Evolutionary conservation across 2,113 vertebrate genomes (phyloP), one percentile per base, ranked within the genome.

Genomic region (Lamprotornis superbus): DNA sequence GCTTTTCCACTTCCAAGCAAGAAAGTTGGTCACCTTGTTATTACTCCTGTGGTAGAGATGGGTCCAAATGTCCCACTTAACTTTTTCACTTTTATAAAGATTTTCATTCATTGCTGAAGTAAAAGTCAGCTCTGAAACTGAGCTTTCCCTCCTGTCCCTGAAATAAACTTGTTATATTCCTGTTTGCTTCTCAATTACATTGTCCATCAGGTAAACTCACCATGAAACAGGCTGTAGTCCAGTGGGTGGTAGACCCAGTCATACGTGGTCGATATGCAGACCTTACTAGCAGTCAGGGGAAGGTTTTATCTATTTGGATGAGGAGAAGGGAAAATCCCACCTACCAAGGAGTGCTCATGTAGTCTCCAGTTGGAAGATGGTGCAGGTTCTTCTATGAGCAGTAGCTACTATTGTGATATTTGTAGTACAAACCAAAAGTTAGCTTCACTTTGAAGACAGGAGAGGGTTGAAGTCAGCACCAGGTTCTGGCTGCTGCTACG

Each of bases 211-310:
- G 28, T 76, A 65, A 76, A 80, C 78, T 10, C 37, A 40, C 27
- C 23, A 52, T 40, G 24, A 73, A 68, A 19, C 28, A 46, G 53
- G 17, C 55, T 80, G 40, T 37, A 60, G 46, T 40, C 16, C 37
- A 31, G 49, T 12, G 76, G 63, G 20, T 75, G 61, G 53, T 76
- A 37, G 79, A 76, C 31, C 10, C 15, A 35, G 53, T 64, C 30
- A 6, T 1, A 5, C 2, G 3, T 1, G 0, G 33, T 79, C 76
- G 49, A 39, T 50, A 33, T 7, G 30, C 49, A 81, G 49, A 55
- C 44, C 33, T 93, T 31, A 11, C 18, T 28, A 33, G n/a, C 0
- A 0, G 12, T 81, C 16, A 49, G 56, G 16, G 35, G 70, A 63
- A 71, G 37, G 25, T 46, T 84, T 87, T 63, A 11, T n/a, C 23